These are phyloP conservation scores for Pipra filicauda DNA, from an alignment of 2,113 vertebrate genomes.

Conservation along the genomic window DNA sequence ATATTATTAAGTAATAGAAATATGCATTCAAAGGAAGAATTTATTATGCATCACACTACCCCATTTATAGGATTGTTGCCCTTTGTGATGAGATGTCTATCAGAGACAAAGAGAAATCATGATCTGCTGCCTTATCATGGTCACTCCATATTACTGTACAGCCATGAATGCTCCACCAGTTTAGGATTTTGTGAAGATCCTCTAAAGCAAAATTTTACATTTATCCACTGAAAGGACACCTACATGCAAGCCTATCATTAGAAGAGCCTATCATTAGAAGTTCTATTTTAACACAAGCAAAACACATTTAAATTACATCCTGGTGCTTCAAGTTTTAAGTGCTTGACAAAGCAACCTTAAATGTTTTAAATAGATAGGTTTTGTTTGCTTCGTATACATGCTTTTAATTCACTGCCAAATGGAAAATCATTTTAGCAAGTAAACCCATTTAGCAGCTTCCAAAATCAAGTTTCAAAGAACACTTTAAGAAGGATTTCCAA, in stretches of 20 bases:
- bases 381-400: not conserved
- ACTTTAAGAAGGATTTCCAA: not conserved
- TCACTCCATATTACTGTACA: not conserved
- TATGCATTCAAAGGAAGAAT: not conserved
- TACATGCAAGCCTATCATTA: not conserved
- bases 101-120: not conserved
- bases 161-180: not conserved
- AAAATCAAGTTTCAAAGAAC: not conserved
- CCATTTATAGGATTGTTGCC: not conserved
- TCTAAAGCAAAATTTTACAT: not conserved
- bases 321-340: not conserved
- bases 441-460: not conserved
- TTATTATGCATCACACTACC: not conserved
- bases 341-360: not conserved
- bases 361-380: not conserved
- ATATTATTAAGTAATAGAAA: not conserved
- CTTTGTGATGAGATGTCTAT: not conserved
- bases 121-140: not conserved
- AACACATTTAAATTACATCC: not conserved
- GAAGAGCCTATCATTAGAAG: not conserved
- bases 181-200: not conserved
- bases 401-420: not conserved
- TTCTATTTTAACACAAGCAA: not conserved
- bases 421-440: not conserved
- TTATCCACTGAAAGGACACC: not conserved